These are phyloP conservation scores for Portunus trituberculatus DNA, from an alignment of 1,140 invertebrate genomes.

Conservation along the genomic window DNA sequence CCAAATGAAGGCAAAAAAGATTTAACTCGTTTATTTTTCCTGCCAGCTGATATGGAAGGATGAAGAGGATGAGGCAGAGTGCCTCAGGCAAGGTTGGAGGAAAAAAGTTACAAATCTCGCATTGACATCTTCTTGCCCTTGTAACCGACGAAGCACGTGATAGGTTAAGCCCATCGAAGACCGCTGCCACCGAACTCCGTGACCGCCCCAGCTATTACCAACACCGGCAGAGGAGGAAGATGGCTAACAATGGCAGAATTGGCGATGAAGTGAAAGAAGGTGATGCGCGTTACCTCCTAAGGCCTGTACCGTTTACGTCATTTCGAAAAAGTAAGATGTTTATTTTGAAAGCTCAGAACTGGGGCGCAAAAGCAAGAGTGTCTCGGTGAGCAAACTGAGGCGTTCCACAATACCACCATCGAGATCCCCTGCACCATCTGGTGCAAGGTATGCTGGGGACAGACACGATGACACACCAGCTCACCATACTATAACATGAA, in stretches of 20 bases:
- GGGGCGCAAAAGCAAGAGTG: no score
- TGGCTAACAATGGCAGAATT: background rate
- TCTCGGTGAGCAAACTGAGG: no score
- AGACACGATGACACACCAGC: no score
- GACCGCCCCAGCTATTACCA: background rate
- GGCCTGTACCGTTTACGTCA: background rate
- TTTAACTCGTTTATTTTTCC: no score
- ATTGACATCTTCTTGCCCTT: background rate
- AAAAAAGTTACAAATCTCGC: background rate
- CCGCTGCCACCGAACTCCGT: no score
- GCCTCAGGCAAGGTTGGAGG: background rate
- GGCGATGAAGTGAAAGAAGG: background rate
- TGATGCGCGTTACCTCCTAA: background rate
- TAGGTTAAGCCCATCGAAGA: background rate
- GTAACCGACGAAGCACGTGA: background rate
- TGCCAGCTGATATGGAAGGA: background rate
- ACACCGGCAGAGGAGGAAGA: background rate
- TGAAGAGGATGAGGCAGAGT: background rate
- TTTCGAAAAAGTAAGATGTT: no score
- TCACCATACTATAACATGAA: no score
- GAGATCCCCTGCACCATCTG: no score
- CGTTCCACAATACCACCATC: no score
- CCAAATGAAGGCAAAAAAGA: no score
- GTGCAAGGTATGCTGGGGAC: no score
- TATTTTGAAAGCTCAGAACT: no score